Base-by-base conservation (phyloP, 2,113 vertebrate genomes). In the Ptyas mucosa region DNA sequence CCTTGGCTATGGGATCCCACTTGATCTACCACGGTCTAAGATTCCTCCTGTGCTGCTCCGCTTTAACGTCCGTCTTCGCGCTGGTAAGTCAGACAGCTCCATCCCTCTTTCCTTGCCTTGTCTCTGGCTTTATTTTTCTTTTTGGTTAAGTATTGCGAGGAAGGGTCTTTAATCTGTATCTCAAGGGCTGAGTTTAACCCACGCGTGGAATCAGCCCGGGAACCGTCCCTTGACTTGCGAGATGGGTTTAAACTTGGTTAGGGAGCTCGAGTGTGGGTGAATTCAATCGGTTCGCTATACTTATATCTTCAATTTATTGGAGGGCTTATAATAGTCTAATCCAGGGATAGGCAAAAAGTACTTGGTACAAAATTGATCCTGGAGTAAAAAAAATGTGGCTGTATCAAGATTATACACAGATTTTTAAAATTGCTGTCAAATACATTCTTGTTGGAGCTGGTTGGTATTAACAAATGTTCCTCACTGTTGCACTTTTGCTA, bases 1-100 rank as follows among this genome's bases (percentile, higher is more conserved):
- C 94, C 95, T 97, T 96, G 98, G 98, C 96, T 96, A 99, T 99
- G 99, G 98, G 98, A 98, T 97, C 98, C 97, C 93, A 96, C 96
- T 97, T 97, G 96, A 94, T 98, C 94, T 97, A 97, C 94, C 98
- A 97, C 97, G 98, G 98, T 61, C 97, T 99, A 97, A 98, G 98
- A 95, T 96, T 99, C 94, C 96, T 99, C 89, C 97, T 99, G 95
- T 98, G 97, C 97, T 98, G 98, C 97, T 97, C 97, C 52, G 96
- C 98, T 0, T 95, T 98, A 88, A 97, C 98, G 96, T 97, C 97
- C 1, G 97, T 98, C 5, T 99, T 97, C 58, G 97, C 97, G 53
- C 97, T 99, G 99, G 99, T 99, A 97, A 99, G 99, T 99, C 61
- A 3, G 2, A 0, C 54, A 4, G 12, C 3, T 2, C 53, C 49